Conservation (phyloP, 2,888 invertebrate species). For the Pharmacophagus antenor region DNA sequence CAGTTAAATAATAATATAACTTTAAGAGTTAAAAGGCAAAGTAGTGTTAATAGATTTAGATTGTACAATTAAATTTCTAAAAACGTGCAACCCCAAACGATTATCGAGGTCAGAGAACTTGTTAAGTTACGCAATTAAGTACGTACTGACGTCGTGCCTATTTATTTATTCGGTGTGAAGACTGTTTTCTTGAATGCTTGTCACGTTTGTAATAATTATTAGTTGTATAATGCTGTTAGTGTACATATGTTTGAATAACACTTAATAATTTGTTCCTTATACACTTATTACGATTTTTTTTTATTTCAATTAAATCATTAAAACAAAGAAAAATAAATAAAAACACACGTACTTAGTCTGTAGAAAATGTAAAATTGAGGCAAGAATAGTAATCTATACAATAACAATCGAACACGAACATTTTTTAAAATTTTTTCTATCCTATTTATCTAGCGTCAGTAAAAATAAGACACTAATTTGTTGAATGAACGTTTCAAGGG, state of each 20-base stretch:
- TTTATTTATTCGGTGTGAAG: neutral
- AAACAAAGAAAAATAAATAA: no score
- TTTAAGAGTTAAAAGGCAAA: neutral
- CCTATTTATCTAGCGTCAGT: no score
- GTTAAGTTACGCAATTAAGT: constrained; percentile 3
- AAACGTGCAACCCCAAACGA: neutral
- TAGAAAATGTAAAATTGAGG: no score
- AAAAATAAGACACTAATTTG: neutral
- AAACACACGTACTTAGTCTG: no score
- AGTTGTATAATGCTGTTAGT: neutral
- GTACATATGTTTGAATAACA: no score
- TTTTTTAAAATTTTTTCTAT: neutral
- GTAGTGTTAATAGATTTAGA: neutral
- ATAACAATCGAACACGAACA: neutral
- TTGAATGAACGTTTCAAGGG: neutral
- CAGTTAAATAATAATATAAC: no score
- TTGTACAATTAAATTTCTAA: constrained; percentile 1
- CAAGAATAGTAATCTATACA: no score
- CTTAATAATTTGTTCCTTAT: no score
- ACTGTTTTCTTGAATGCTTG: neutral
- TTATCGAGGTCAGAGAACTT: neutral
- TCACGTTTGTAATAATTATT: neutral
- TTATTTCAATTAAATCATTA: no score
- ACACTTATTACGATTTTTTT: no score
- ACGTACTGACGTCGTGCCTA: neutral